A percentile compares a stretch with the other conserved stretches of the same genome.
These are phyloP conservation scores for Zaprionus tsacasi DNA, from an alignment of 1,140 invertebrate genomes.

Conservation along the genomic window DNA sequence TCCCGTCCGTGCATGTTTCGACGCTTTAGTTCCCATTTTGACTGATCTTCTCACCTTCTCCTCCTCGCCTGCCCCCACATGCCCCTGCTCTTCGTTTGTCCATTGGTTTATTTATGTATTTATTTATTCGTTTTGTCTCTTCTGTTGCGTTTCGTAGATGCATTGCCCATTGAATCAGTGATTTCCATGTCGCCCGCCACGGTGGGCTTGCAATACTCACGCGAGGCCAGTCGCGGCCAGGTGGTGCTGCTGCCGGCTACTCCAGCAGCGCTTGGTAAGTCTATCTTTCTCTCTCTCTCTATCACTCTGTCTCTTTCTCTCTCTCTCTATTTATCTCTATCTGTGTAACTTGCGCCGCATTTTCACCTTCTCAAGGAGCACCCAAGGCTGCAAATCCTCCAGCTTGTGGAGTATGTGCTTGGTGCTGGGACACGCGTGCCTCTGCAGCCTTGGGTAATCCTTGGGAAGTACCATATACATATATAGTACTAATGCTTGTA, in stretches of 20 bases:
- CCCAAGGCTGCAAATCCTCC: background rate
- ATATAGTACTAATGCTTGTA: constrained; percentile 35
- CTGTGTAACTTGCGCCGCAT: background rate
- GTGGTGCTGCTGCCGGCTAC: constrained; percentile 89
- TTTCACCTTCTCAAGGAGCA: background rate
- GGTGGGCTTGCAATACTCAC: constrained; percentile 91
- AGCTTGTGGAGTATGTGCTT: background rate
- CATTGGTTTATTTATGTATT: constrained; percentile 43
- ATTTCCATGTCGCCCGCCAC: constrained; percentile 88
- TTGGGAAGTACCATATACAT: background rate
- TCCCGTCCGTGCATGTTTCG: background rate
- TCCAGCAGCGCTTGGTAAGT: constrained; percentile 85
- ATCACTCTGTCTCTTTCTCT: background rate
- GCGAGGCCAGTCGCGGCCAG: constrained; percentile 92
- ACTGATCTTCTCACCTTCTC: background rate
- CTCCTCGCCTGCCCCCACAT: background rate
- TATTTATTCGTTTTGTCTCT: constrained; percentile 61
- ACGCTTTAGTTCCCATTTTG: background rate
- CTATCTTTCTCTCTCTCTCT: constrained; percentile 3
- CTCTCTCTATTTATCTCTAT: background rate
- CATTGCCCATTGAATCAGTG: constrained; percentile 89
- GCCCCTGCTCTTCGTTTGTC: constrained; percentile 9
- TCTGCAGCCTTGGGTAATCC: background rate
- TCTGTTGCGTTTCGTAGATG: constrained; percentile 85
- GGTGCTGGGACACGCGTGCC: no score